phyloP scores from a whole-genome alignment of 1,140 invertebrate genomes.

The Drosophila truncata region DNA sequence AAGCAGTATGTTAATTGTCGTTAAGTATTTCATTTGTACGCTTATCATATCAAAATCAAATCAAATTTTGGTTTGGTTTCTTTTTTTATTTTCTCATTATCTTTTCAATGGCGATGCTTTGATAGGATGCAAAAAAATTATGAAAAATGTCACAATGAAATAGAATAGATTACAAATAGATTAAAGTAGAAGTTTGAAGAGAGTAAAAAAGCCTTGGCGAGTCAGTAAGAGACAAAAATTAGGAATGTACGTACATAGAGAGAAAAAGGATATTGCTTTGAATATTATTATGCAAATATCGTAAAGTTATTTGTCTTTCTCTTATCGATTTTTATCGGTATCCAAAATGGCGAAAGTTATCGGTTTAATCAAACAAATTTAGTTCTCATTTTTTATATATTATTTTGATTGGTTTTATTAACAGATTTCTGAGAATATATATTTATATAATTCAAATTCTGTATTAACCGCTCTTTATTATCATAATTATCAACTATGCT shows the following conservation, averaged over 20 bases:
- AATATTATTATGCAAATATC: not conserved
- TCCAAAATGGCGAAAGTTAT: too few relatives aligned
- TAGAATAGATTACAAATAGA: slow-evolving; percentile 15
- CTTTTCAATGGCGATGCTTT: slow-evolving; percentile 42
- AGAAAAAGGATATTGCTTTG: not conserved
- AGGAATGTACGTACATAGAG: not conserved
- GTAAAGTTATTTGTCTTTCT: not conserved
- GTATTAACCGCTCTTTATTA: too few relatives aligned
- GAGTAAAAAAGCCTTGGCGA: slow-evolving; percentile 15
- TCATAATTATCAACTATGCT: not conserved
- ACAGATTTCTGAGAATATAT: too few relatives aligned
- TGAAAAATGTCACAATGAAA: slow-evolving; percentile 38
- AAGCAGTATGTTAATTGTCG: slow-evolving; percentile 85
- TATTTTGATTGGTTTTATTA: not conserved
- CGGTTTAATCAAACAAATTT: too few relatives aligned
- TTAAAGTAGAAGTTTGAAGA: not conserved
- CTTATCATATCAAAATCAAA: slow-evolving; percentile 36
- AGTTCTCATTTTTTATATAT: not conserved
- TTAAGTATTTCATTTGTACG: slow-evolving; percentile 50
- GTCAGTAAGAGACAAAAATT: slow-evolving; percentile 6
- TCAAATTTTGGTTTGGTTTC: slow-evolving; percentile 29
- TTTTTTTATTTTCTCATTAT: slow-evolving; percentile 23
- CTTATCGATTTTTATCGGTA: too few relatives aligned
- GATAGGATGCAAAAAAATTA: slow-evolving; percentile 29
- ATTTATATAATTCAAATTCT: too few relatives aligned